Base-by-base conservation (phyloP, 2,797 vertebrate species). In the Propithecus perrieri region DNA sequence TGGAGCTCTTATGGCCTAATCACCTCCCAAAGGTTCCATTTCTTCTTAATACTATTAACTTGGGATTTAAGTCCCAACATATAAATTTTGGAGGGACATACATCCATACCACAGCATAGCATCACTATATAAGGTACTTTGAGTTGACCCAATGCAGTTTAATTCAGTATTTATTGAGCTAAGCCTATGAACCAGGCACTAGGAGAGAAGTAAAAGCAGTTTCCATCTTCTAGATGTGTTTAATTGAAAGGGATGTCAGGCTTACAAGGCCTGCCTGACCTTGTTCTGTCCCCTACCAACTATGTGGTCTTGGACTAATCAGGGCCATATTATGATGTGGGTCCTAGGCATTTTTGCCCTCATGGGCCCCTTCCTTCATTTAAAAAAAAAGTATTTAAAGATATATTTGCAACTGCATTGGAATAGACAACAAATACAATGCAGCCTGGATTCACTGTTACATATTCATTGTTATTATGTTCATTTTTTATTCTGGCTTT, bases 351-450 rank as follows among this genome's bases (percentile, higher is more conserved):
- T 46, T 65, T 96, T 92, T 38, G 22, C 35, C 28, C 79, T 84
- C 17, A 26, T 33, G 33, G 30, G 1, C 6, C 20, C 24, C 17
- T 92, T 93, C 57, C 18, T 79, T 43, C 43, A 89, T 50, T n/a
- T 50, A 17, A 65, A 65, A 71, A 72, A 86, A 81, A 91, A 46
- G 14, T 38, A 79, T 35, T 75, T 85, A 63, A 79, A 92, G 41
- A 55, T 65, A 6, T 55, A 20, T 61, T 75, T 89, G 55, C 76
- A 33, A 84, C 48, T 94, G 30, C 18, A 89, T 59, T 61, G 61
- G 8, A 10, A 48, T 96, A 87, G 95, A 91, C 12, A 63, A 89
- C 48, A 93, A 95, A 85, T 71, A 87, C 24, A 93, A 78, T 38
- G 20, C 50, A 96, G 48, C 2, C 38, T 93, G 30, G 24, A 83